Base-by-base conservation (phyloP, 2,888 invertebrate genomes). In the Flabesymbios commensalis region DNA sequence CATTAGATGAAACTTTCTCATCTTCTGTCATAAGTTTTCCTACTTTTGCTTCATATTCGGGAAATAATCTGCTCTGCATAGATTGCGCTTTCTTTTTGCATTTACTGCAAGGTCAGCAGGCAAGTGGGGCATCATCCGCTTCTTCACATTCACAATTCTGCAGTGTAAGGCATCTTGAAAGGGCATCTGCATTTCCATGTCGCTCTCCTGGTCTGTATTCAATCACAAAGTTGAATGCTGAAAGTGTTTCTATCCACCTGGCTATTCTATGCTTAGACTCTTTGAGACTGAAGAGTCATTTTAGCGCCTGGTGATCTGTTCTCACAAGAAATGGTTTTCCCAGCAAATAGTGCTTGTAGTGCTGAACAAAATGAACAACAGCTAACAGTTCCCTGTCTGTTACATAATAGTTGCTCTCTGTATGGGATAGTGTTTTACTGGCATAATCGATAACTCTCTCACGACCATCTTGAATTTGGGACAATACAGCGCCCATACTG, bases 231-330 rank as follows among this genome's bases (percentile, higher is more conserved):
- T 57, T 36, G 24, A 43, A 57, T n/a, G 24, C 29, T 14, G 32
- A 39, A 5, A 61, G 41, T 41, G 22, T n/a, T 19, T 57, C 41
- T 17, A 52, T n/a, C 62, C 57, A 62, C 2, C 62, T 1, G 1
- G 62, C 62, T 36, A 63, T 63, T 2, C 61, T 61, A 0, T 64
- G 39, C 24, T 60, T 64, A n/a, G n/a, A n/a, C n/a, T 53, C 19
- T 28, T 43, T 36, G 17, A 59, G 57, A 1, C 29, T 56, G n/a
- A 55, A 39, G 22, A 67, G 28, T 66, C 71, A 71, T n/a, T 22
- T 24, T 4, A 71, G 49, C 1, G 72, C 65, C 2, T 62, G 58
- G 59, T 74, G 72, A 58, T 72, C 72, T 24, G 71, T 68, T 19
- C 71, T 33, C 1, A 72, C 59, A 2, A 61, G 29, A 59, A 72